Percentiles rank a stretch among this genome's conserved stretches.
phyloP scores from a whole-genome alignment of 2,888 invertebrate genomes.

The Troilus luridus region DNA sequence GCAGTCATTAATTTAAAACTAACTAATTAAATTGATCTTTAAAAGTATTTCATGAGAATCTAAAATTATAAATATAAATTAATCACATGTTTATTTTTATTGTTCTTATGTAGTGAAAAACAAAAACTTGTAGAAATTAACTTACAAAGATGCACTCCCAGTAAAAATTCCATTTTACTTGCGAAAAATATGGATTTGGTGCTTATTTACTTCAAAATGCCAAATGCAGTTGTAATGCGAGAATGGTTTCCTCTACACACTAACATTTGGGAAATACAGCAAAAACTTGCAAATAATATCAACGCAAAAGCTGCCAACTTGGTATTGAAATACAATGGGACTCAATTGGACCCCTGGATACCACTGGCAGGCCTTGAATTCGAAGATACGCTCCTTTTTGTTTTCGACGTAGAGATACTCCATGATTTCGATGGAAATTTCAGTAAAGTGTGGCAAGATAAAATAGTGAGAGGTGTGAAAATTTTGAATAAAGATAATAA shows the following conservation, averaged over 20 bases:
- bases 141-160: background rate
- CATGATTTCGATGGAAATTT: background rate
- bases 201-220: slow-evolving; percentile 34
- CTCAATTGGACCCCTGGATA: background rate
- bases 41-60: background rate
- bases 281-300: background rate
- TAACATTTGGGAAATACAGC: slow-evolving; percentile 39
- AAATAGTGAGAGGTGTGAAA: background rate
- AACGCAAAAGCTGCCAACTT: background rate
- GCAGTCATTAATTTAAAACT: background rate
- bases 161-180: background rate
- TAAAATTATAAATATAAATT: background rate
- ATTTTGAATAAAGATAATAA: background rate
- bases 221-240: background rate
- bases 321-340: background rate
- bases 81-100: background rate
- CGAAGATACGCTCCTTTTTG: background rate
- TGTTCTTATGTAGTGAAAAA: background rate
- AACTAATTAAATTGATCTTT: background rate
- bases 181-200: background rate
- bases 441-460: background rate
- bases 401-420: slow-evolving; percentile 22
- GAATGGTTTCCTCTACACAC: slow-evolving; percentile 40
- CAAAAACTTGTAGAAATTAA: background rate
- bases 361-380: background rate